A percentile compares a stretch with the other conserved stretches of the same genome.
These are phyloP conservation scores for Nineta flava DNA, from an alignment of 2,888 invertebrate species.

Conservation along the genomic window DNA sequence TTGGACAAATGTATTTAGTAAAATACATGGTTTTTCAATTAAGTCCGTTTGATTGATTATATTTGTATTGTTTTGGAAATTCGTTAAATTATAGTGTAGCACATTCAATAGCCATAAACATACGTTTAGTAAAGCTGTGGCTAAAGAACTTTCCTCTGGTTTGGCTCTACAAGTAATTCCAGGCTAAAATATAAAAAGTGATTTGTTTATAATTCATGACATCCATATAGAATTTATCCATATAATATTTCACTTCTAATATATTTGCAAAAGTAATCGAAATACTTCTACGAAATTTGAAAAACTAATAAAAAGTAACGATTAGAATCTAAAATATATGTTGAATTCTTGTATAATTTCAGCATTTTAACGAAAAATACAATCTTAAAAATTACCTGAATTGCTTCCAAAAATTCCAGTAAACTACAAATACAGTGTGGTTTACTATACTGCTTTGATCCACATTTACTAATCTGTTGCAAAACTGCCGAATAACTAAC, in stretches of 20 bases:
- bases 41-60: slow-evolving; percentile 21
- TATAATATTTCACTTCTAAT: too few species aligned
- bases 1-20: slow-evolving; percentile 49
- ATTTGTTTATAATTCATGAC: not conserved
- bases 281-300: too few species aligned
- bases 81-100: slow-evolving; percentile 32
- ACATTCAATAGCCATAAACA: slow-evolving; percentile 71
- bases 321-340: too few species aligned
- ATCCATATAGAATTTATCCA: not conserved
- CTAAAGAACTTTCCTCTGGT: slow-evolving; percentile 74
- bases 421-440: slow-evolving; percentile 77
- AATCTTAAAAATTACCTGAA: slow-evolving; percentile 32
- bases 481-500: slow-evolving; percentile 84
- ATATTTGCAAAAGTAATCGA: too few species aligned
- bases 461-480: slow-evolving; percentile 76
- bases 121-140: slow-evolving; percentile 66
- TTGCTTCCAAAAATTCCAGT: slow-evolving; percentile 67
- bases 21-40: slow-evolving; percentile 49
- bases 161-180: slow-evolving; percentile 58
- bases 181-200: slow-evolving; percentile 19
- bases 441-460: slow-evolving; percentile 59
- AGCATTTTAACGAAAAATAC: too few species aligned
- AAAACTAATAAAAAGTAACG: too few species aligned
- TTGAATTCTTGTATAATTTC: too few species aligned
- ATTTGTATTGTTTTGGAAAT: slow-evolving; percentile 22